Percentiles rank a stretch among this genome's conserved stretches.
These are phyloP conservation scores for Bombylius discolor DNA, from an alignment of 2,888 invertebrate species.

Conservation along the genomic window DNA sequence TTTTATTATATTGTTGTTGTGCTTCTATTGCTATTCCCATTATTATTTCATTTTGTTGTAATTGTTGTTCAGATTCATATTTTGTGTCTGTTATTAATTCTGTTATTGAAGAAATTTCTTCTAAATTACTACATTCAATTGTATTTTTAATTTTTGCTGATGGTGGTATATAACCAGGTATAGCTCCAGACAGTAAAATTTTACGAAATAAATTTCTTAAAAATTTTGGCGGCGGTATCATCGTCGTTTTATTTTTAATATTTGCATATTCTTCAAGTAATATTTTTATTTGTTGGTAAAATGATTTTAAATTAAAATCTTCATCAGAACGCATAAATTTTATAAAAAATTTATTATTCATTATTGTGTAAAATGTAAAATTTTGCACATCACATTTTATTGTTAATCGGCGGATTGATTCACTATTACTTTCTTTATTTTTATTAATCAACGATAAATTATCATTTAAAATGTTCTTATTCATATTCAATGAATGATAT, in stretches of 20 bases:
- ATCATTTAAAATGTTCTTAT: not conserved
- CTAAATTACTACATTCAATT: not conserved
- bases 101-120: no score
- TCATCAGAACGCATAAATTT: conserved; percentile 8
- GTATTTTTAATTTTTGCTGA: not conserved
- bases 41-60: conserved; percentile 15
- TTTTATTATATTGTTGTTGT: not conserved
- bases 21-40: conserved; percentile 8
- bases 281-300: conserved; percentile 27
- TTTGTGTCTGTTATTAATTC: no score
- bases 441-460: not conserved
- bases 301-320: conserved; percentile 32
- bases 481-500: no score
- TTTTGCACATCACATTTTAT: conserved; percentile 3
- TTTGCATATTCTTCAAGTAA: not conserved
- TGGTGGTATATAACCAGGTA: conserved; percentile 17
- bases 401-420: not conserved
- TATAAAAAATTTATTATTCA: conserved; percentile 10
- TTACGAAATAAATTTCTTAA: conserved; percentile 31
- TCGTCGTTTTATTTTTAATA: no score
- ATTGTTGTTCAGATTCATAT: not conserved
- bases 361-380: conserved; percentile 7
- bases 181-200: conserved; percentile 26
- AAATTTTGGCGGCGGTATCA: conserved; percentile 14
- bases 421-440: not conserved